A percentile compares a stretch with the other conserved stretches of the same genome.
Conservation (phyloP, 2,888 invertebrate genomes). For the Lasioglossum lativentre region DNA sequence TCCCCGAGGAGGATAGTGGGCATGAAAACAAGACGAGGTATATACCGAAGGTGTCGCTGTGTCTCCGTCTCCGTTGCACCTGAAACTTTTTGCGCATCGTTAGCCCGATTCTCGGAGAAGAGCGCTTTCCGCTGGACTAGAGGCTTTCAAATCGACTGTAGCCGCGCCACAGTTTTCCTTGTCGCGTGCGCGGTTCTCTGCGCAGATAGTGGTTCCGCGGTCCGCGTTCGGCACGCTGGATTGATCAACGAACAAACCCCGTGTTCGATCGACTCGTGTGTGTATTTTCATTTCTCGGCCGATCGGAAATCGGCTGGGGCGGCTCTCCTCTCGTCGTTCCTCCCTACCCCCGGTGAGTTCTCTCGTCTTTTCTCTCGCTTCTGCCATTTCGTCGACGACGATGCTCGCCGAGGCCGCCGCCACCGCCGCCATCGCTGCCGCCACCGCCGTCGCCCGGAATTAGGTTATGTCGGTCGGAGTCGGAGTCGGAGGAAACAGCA, state of each 20-base stretch:
- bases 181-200: slow-evolving; percentile 56
- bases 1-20: slow-evolving; percentile 4
- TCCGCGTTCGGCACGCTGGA: neutral
- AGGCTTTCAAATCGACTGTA: slow-evolving; percentile 60
- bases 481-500: slow-evolving; percentile 49
- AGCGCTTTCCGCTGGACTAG: slow-evolving; percentile 15
- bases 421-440: no score
- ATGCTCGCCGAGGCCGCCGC: neutral
- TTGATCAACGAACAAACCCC: neutral
- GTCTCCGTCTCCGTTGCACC: slow-evolving; percentile 25
- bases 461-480: slow-evolving; percentile 52
- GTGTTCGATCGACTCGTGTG: neutral
- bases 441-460: neutral
- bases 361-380: neutral
- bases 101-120: slow-evolving; percentile 38
- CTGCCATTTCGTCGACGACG: neutral
- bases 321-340: neutral
- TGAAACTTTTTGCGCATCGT: slow-evolving; percentile 48
- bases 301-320: neutral
- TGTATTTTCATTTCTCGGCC: neutral
- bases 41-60: neutral
- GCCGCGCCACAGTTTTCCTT: slow-evolving; percentile 30
- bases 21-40: slow-evolving; percentile 7
- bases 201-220: slow-evolving; percentile 47
- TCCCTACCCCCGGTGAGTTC: no score